Evolutionary conservation across 2,797 vertebrate genomes (phyloP).

Genomic region (Peromyscus melanophrys): DNA sequence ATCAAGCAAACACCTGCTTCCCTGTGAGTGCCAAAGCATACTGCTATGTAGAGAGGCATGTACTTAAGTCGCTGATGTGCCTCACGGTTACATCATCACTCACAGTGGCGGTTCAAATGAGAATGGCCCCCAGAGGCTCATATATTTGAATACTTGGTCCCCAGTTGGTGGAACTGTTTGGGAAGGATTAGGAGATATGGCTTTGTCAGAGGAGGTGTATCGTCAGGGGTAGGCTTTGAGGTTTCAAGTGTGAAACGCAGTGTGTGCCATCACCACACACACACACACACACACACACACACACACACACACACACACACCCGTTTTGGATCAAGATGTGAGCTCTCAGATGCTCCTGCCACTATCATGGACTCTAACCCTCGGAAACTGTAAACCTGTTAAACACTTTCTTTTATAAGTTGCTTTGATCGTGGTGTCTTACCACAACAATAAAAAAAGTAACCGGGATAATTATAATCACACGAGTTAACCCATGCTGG

Average conservation of each 20-base stretch:
- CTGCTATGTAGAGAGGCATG: background rate
- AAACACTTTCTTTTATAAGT: background rate
- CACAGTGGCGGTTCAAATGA: background rate
- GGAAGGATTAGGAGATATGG: background rate
- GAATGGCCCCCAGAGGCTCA: background rate
- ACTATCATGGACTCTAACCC: background rate
- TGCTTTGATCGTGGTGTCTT: background rate
- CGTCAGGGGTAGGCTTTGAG: background rate
- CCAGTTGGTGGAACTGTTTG: background rate
- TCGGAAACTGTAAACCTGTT: background rate
- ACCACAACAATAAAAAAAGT: background rate
- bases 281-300: background rate
- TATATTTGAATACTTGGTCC: background rate
- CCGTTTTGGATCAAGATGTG: background rate
- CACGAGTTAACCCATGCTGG: background rate
- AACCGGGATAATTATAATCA: no score
- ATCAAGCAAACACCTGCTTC: background rate
- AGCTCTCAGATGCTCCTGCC: background rate
- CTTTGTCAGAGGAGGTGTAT: background rate
- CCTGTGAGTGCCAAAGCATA: background rate
- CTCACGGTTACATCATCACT: background rate
- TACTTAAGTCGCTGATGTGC: accelerated
- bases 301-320: background rate
- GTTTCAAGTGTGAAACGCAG: background rate
- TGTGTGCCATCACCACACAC: background rate